phyloP scores from a whole-genome alignment of 2,797 vertebrate genomes.

The Jordanella pulchra region DNA sequence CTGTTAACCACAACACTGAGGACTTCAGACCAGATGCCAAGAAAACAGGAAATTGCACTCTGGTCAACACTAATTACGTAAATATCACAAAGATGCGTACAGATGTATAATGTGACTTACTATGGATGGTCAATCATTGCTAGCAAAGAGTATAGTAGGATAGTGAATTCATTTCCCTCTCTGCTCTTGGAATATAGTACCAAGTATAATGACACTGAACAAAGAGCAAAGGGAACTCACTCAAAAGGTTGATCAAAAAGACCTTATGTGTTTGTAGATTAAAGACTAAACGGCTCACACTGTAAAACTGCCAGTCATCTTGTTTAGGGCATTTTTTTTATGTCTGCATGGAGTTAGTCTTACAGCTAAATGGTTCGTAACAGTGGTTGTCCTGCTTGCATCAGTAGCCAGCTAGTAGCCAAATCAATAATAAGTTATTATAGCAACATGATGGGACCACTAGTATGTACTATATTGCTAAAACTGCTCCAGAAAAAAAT shows the following conservation, averaged over 20 bases:
- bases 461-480: constrained; percentile 51
- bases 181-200: constrained; percentile 7
- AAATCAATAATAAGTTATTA: constrained; percentile 70
- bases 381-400: constrained; percentile 75
- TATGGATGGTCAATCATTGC: constrained; percentile 14
- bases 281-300: constrained; percentile 35
- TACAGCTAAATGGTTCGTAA: constrained; percentile 58
- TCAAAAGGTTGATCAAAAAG: constrained; percentile 30
- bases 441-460: constrained; percentile 70
- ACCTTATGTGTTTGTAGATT: constrained; percentile 26
- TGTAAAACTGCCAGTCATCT: constrained; percentile 50
- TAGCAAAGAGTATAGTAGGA: constrained; percentile 22
- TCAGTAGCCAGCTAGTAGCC: constrained; percentile 81
- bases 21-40: constrained; percentile 93
- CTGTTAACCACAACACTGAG: constrained; percentile 92
- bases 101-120: constrained; percentile 83
- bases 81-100: constrained; percentile 99
- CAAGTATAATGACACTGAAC: constrained; percentile 26
- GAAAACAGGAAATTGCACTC: constrained; percentile 96
- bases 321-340: constrained; percentile 57
- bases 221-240: constrained; percentile 26
- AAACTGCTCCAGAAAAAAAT: constrained; percentile 50
- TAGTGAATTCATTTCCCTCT: constrained; percentile 18
- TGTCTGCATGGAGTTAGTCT: constrained; percentile 81
- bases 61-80: constrained; percentile 97